Evolutionary conservation across 2,113 vertebrate genomes (phyloP), one percentile per base, ranked within the genome.

Genomic region (Macroglossus sobrinus): DNA sequence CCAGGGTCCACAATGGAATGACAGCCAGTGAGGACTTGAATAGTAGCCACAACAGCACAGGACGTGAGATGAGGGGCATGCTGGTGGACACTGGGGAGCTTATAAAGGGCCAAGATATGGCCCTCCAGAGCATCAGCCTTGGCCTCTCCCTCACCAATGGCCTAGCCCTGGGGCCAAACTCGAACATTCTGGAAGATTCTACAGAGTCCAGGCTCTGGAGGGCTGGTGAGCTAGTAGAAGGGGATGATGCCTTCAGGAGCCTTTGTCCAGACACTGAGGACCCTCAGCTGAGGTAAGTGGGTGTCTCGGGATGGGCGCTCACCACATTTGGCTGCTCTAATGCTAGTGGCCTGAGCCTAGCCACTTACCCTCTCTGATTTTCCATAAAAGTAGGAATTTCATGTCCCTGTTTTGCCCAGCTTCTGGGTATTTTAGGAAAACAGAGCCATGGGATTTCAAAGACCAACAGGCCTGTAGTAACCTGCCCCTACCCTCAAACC

Each of bases 281-380:
- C 26, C 15, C 81, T 94, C 97, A 91, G 35, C 81, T 96, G 63
- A 96, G 96, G 97, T 98, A 81, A 97, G 96, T 78, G 16, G 71
- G 50, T 45, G 14, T 74, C 71, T 78, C 2, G 0, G n/a, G 30
- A 4, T 45, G 12, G 75, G 35, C 21, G 1, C 14, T 82, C 26
- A 16, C 14, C 45, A 21, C 14, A 43, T 76, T 76, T 38, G 22
- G 38, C 35, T 50, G 13, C 59, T 84, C 53, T 24, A 28, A 13
- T n/a, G 50, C 43, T 75, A 0, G 24, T 68, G 75, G 7, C 61
- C 68, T 59, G 14, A 68, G 53, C 21, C 68, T 76, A 53, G 63
- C 43, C 66, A 35, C 47, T 30, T 74, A 61, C n/a, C 43, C 33
- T 71, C 28, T 93, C 50, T 84, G 47, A 35, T 43, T 55, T 21